Base-by-base conservation (phyloP, 2,113 vertebrate species). In the Calypte anna region DNA sequence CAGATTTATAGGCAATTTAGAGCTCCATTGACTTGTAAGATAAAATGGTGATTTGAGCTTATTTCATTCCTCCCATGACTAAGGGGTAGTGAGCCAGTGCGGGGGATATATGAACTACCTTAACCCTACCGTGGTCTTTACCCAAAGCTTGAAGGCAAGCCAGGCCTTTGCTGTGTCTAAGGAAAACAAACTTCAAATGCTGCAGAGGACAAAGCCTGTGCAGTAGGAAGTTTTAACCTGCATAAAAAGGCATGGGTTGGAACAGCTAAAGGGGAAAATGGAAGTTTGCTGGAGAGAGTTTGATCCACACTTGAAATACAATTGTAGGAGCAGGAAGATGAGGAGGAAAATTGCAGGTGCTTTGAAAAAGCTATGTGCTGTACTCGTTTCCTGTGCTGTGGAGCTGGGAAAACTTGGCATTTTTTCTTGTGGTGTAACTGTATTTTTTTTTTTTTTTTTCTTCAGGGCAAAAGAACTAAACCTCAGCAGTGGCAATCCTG, bases 1-100 rank as follows among this genome's bases (percentile, higher is more conserved):
- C 54, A 78, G 90, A 84, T 92, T 95, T 93, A 82, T 86, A 96
- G 84, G 91, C 91, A 97, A 96, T 97, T 97, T 96, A 96, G 89
- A 96, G 96, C 95, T 97, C 95, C 82, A 82, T 10, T 96, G 95
- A 64, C 73, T 93, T 96, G 93, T 92, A 90, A 91, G 95, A 94
- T 84, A 88, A 91, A 92, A 91, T 0, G 64, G 82, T 84, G 94
- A 64, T 93, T 86, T 82, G 84, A 74, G 82, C 86, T 95, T 96
- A 93, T 89, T 96, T 95, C 69, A 61, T 91, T 96, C 86, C 84
- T 92, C 36, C 80, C 1, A 4, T 89, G 67, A 55, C 74, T 89
- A 63, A 62, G 80, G 84, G 50, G 81, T 0, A 9, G 72, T 64
- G 78, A 96, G 50, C 7, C 8, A 15, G 27, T 17, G 64, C 78